phyloP scores from a whole-genome alignment of 2,888 invertebrate genomes.

The Lycaena phlaeas region DNA sequence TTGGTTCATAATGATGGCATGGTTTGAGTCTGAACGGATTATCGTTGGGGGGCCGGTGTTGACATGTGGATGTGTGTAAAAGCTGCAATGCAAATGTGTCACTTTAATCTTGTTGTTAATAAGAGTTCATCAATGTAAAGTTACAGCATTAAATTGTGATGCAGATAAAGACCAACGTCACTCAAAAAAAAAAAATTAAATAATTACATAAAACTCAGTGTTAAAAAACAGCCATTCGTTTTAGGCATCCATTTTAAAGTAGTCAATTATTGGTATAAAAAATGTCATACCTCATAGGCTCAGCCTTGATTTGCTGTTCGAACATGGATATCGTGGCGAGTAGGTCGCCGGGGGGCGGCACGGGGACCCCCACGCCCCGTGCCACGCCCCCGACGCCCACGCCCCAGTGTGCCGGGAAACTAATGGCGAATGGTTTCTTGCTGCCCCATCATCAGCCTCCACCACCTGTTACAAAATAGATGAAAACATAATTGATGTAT shows the following conservation, averaged over 20 bases:
- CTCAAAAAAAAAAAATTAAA: too few relatives aligned
- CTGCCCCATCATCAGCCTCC: conserved; percentile 70
- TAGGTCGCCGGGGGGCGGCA: conserved; percentile 75
- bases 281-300: conserved; percentile 78
- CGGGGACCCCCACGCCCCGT: conserved; percentile 74
- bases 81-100: too few relatives aligned
- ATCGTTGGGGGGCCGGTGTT: conserved; percentile 62
- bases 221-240: too few relatives aligned
- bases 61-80: conserved; percentile 63
- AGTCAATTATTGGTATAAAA: too few relatives aligned
- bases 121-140: conserved; percentile 5
- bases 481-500: conserved; percentile 11
- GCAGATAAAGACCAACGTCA: too few relatives aligned
- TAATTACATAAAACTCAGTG: too few relatives aligned
- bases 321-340: conserved; percentile 78
- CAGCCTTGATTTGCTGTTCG: conserved; percentile 80
- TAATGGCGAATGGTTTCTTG: conserved; percentile 69
- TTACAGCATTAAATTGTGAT: too few relatives aligned
- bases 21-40: conserved; percentile 58
- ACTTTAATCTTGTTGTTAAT: neutral
- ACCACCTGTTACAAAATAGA: conserved; percentile 41
- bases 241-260: too few relatives aligned
- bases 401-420: conserved; percentile 76
- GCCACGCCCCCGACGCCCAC: conserved; percentile 76
- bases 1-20: conserved; percentile 61